phyloP scores from a whole-genome alignment of 2,797 vertebrate genomes.

The Gila robusta region DNA sequence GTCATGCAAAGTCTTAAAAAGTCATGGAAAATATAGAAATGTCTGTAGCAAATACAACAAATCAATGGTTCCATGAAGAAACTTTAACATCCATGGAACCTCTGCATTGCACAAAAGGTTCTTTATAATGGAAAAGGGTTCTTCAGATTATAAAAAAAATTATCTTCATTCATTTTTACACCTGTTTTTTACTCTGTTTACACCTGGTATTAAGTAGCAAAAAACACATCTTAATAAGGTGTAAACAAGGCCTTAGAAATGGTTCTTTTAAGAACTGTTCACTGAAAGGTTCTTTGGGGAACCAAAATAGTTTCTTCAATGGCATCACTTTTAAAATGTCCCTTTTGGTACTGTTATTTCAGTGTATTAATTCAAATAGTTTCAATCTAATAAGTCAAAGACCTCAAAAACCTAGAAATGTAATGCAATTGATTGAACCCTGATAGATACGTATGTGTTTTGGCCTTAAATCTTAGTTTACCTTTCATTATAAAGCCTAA shows the following conservation, averaged over 20 bases:
- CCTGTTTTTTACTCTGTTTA: too few relatives aligned
- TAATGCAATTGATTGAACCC: not conserved
- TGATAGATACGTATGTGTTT: not conserved
- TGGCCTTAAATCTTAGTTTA: not conserved
- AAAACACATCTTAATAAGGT: too few relatives aligned
- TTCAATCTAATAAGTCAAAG: not conserved
- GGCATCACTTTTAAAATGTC: not conserved
- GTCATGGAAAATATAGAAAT: not conserved
- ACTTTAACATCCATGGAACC: not conserved
- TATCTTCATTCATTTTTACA: too few relatives aligned
- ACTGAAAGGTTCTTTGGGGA: not conserved
- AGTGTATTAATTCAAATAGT: not conserved
- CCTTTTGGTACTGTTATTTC: not conserved
- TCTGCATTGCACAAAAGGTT: not conserved
- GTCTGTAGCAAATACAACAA: not conserved
- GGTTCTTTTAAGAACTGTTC: not conserved
- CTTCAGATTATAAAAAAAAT: not conserved
- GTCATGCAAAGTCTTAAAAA: not conserved
- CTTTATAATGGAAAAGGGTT: not conserved
- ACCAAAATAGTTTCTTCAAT: not conserved
- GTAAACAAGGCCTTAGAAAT: too few relatives aligned
- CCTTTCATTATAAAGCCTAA: not conserved
- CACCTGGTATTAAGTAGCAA: too few relatives aligned
- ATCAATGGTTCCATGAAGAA: not conserved
- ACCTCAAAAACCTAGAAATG: not conserved